Conservation (phyloP, 2,888 invertebrate species). For the Monochamus alternatus region DNA sequence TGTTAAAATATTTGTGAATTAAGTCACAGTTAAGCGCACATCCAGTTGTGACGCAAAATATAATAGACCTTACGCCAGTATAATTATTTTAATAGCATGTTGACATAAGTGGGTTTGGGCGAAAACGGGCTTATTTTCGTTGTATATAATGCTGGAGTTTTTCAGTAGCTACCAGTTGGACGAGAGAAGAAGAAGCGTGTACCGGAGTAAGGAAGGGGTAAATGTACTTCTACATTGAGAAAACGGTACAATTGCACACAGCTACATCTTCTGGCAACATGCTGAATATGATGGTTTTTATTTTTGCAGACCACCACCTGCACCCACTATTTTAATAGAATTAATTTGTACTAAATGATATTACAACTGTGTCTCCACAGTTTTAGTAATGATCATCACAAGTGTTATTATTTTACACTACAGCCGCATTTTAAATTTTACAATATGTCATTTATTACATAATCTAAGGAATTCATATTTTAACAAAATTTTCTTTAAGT, state of each 20-base stretch:
- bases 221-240: neutral
- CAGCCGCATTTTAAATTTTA: no score
- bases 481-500: no score
- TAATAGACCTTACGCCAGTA: conserved; percentile 40
- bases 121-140: conserved; percentile 43
- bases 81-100: conserved; percentile 51
- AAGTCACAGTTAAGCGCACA: conserved; percentile 43
- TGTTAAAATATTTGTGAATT: conserved; percentile 18
- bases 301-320: no score
- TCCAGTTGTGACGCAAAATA: conserved; percentile 38
- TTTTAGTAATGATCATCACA: no score
- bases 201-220: conserved; percentile 48
- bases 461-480: no score
- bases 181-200: conserved; percentile 46
- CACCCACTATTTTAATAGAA: no score
- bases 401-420: no score
- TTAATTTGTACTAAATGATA: no score
- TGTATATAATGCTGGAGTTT: conserved; percentile 39
- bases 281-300: no score
- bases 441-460: no score
- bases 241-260: neutral
- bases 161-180: conserved; percentile 39
- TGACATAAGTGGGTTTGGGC: conserved; percentile 48
- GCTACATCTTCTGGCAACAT: no score
- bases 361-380: no score